phyloP scores from a whole-genome alignment of 2,113 vertebrate species.

The Pyxicephalus adspersus region DNA sequence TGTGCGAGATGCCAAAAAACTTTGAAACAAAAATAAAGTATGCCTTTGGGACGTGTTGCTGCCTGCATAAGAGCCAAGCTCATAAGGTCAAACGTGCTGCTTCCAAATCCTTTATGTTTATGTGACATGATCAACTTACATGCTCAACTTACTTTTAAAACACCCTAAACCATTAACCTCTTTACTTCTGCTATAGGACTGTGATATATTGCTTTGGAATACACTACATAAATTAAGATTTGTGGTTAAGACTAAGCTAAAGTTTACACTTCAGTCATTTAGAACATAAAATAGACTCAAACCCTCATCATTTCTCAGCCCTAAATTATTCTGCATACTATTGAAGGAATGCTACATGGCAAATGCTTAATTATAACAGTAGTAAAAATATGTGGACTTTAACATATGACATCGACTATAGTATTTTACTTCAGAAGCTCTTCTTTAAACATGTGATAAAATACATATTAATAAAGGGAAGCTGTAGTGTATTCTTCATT shows the following conservation, averaged over 20 bases:
- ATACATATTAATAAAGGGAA: too few species aligned
- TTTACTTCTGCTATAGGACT: constrained; percentile 28
- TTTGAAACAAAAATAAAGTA: constrained; percentile 49
- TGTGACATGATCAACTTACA: constrained; percentile 56
- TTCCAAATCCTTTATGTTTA: constrained; percentile 55
- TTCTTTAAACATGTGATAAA: too few species aligned
- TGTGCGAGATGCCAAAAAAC: constrained; percentile 32
- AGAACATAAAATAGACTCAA: constrained; percentile 41
- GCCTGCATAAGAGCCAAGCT: constrained; percentile 42
- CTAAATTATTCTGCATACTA: constrained; percentile 17
- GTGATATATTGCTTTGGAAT: constrained; percentile 39
- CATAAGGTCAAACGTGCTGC: constrained; percentile 52
- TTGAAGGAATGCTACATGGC: constrained; percentile 12
- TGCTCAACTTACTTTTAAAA: constrained; percentile 56
- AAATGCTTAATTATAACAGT: constrained; percentile 4
- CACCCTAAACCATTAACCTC: constrained; percentile 53
- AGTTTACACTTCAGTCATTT: constrained; percentile 46
- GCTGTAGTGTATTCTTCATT: too few species aligned
- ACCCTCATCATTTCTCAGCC: not conserved
- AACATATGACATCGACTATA: too few species aligned
- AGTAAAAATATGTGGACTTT: too few species aligned
- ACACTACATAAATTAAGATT: constrained; percentile 33
- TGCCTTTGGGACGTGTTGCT: constrained; percentile 46
- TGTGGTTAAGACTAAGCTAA: constrained; percentile 42
- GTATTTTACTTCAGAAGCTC: too few species aligned